A percentile compares a stretch with the other conserved stretches of the same genome.
Conservation (phyloP, 2,113 vertebrate genomes). For the Ciconia maguari region DNA sequence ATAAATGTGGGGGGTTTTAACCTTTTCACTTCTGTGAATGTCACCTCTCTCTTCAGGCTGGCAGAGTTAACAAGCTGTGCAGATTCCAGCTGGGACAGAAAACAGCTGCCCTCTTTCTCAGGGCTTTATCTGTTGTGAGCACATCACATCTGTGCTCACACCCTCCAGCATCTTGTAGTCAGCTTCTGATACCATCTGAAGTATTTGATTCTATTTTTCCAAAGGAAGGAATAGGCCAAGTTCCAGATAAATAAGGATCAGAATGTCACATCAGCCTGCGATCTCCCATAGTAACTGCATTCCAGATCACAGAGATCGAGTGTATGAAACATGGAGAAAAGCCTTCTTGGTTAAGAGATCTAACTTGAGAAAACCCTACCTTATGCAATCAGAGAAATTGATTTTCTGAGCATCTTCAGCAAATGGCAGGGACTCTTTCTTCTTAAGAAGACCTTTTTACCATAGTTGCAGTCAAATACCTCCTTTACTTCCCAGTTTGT, state of each 20-base stretch:
- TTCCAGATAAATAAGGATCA: background rate
- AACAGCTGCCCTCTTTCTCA: background rate
- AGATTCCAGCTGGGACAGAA: background rate
- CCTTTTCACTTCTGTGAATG: background rate
- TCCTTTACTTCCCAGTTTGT: background rate
- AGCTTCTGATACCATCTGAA: background rate
- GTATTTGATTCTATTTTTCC: background rate
- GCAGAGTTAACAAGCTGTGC: background rate
- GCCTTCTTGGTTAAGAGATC: background rate
- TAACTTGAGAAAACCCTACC: background rate
- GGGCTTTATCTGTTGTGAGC: background rate
- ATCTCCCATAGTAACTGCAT: background rate
- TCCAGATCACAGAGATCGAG: background rate
- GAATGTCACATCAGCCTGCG: background rate
- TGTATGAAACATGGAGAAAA: background rate
- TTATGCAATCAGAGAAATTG: background rate
- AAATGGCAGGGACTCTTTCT: background rate
- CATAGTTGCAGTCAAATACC: background rate
- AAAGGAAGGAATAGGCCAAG: background rate
- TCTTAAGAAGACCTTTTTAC: background rate
- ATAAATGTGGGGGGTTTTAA: background rate
- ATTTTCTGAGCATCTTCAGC: background rate
- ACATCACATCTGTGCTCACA: background rate
- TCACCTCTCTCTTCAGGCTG: background rate
- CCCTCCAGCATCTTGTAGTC: background rate